Evolutionary conservation across 2,113 vertebrate species (phyloP).

Genomic region (Leiothrix lutea): DNA sequence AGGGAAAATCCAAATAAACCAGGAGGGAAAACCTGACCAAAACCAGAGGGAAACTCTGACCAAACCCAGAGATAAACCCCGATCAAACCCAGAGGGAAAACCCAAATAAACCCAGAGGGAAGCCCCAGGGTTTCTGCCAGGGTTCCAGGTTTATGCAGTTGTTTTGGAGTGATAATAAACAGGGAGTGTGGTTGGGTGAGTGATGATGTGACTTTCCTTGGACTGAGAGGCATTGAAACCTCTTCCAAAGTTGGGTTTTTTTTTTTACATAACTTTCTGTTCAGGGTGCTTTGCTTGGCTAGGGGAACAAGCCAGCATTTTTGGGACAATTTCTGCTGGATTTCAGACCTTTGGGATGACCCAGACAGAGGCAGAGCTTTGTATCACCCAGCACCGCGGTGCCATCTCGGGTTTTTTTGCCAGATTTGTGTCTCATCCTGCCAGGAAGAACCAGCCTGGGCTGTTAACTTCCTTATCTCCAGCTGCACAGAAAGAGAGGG

Average conservation of each 20-base stretch:
- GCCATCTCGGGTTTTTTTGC: not conserved
- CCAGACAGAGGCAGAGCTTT: not conserved
- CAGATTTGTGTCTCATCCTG: not conserved
- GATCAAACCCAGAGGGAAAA: too few species aligned
- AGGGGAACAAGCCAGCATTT: not conserved
- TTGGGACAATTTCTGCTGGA: not conserved
- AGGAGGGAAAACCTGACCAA: too few species aligned
- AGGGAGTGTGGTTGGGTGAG: not conserved
- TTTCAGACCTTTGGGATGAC: not conserved
- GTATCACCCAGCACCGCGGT: not conserved
- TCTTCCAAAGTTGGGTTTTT: not conserved
- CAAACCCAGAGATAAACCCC: not conserved
- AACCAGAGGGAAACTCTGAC: too few species aligned
- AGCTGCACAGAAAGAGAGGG: not conserved
- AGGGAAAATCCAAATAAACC: too few species aligned
- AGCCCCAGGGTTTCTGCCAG: too few species aligned
- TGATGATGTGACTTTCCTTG: fast-evolving
- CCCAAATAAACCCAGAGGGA: not conserved
- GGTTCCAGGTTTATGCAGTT: not conserved
- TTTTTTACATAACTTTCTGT: not conserved
- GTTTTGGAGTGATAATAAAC: not conserved
- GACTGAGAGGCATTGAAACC: fast-evolving
- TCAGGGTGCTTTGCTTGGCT: fast-evolving
- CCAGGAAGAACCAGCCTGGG: not conserved
- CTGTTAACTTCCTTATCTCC: constrained; percentile 3